phyloP scores from a whole-genome alignment of 1,140 invertebrate genomes.

The Drosophila orosa region DNA sequence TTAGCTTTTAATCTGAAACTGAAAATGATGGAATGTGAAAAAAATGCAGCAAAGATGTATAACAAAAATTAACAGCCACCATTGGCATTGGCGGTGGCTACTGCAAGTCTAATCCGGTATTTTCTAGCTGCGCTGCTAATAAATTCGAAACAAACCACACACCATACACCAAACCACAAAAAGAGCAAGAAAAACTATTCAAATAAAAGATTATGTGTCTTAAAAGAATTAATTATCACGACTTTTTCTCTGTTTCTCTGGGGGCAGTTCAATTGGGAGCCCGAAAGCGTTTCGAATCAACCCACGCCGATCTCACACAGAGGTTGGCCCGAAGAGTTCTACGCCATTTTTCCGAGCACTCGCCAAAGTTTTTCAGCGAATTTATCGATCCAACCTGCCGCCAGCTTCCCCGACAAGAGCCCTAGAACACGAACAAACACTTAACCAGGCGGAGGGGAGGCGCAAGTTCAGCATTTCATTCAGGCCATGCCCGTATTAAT shows the following conservation, averaged over 20 bases:
- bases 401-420: constrained; percentile 50
- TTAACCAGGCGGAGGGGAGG: constrained; percentile 42
- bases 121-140: constrained; percentile 60
- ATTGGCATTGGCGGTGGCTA: constrained; percentile 42
- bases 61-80: constrained; percentile 41
- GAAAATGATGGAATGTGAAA: constrained; percentile 17
- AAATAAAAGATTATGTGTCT: constrained; percentile 83
- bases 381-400: constrained; percentile 45
- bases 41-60: constrained; percentile 34
- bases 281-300: constrained; percentile 39
- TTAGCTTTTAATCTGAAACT: constrained; percentile 66
- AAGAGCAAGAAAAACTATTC: constrained; percentile 70
- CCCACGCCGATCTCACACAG: constrained; percentile 48
- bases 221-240: constrained; percentile 71
- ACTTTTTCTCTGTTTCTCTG: constrained; percentile 65
- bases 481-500: constrained; percentile 60
- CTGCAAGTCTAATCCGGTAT: constrained; percentile 57
- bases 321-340: constrained; percentile 43
- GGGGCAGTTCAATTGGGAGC: constrained; percentile 34
- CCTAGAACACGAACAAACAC: constrained; percentile 70
- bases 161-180: constrained; percentile 47
- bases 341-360: not conserved
- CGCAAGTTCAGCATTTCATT: constrained; percentile 64
- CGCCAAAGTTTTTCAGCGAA: constrained; percentile 2
- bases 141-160: constrained; percentile 32